Evolutionary conservation across 2,113 vertebrate species (phyloP).

Genomic region (Heterochromis multidens): DNA sequence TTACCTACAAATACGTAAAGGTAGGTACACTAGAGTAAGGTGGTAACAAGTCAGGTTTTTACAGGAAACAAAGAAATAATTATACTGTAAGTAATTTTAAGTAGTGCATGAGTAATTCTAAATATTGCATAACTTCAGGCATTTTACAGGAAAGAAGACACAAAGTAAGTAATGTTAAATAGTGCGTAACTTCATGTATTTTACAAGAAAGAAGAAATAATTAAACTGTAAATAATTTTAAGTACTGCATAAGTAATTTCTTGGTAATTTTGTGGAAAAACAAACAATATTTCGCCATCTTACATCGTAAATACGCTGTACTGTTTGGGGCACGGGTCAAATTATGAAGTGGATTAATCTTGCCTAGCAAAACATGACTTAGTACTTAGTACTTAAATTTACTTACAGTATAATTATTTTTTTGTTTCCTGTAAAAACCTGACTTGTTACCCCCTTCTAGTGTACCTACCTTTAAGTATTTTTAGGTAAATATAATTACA

Average conservation of each 20-base stretch:
- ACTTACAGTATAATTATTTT: neutral
- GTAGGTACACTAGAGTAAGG: rapidly evolving
- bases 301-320: neutral
- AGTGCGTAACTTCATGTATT: neutral
- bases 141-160: neutral
- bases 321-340: neutral
- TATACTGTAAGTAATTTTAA: neutral
- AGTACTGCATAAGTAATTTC: neutral
- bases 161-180: neutral
- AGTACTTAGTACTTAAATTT: neutral
- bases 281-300: neutral
- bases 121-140: neutral
- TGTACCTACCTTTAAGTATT: neutral
- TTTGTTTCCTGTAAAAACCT: neutral
- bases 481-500: neutral
- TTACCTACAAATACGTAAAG: neutral
- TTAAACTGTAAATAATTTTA: neutral
- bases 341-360: neutral
- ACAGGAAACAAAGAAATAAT: neutral
- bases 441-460: rapidly evolving
- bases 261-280: neutral
- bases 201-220: neutral
- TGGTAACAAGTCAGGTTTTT: neutral
- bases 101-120: neutral
- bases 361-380: neutral